Base-by-base conservation (phyloP, 2,113 vertebrate genomes). In the Reinhardtius hippoglossoides region DNA sequence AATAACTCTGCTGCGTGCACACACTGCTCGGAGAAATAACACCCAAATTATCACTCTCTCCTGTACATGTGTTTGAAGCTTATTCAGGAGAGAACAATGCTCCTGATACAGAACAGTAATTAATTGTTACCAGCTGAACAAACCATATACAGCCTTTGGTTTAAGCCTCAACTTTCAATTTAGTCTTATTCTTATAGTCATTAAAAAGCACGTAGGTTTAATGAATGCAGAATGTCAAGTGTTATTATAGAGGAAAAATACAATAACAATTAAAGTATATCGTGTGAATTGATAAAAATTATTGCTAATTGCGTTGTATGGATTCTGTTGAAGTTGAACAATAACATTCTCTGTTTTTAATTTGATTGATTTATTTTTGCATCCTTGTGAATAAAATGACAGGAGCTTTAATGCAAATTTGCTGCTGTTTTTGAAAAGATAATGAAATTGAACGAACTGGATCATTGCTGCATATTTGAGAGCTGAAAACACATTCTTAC, bases 61-160 rank as follows among this genome's bases (percentile, higher is more conserved):
- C 9, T 69, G 8, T 23, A 44, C 15, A n/a, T 58, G 26, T 67
- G 70, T 78, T 67, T 59, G 20, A 62, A 52, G 62, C 63, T 15
- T 44, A 56, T 14, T 60, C 80, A 42, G 24, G n/a, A 14, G 63
- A 71, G 54, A n/a, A 40, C 40, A 23, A 60, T 1, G 13, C 23
- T 76, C 23, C 60, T 37, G 23, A 60, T 48, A 9, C 31, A 65
- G 31, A 57, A 37, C 20, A 26, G 62, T 50, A 58, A 42, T 79
- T 65, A 10, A 70, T 50, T 52, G 48, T 18, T 58, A 40, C 21
- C 9, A 31, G 24, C 56, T 63, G 24, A 65, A 27, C 27, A 71
- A 42, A 55, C 54, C 58, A 12, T 42, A 23, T 57, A 16, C 16
- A 5, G 16, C 44, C 31, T 31, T 31, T 31, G 31, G 31, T 31